Base-by-base conservation (phyloP, 2,888 invertebrate species). In the Lottia scabra region DNA sequence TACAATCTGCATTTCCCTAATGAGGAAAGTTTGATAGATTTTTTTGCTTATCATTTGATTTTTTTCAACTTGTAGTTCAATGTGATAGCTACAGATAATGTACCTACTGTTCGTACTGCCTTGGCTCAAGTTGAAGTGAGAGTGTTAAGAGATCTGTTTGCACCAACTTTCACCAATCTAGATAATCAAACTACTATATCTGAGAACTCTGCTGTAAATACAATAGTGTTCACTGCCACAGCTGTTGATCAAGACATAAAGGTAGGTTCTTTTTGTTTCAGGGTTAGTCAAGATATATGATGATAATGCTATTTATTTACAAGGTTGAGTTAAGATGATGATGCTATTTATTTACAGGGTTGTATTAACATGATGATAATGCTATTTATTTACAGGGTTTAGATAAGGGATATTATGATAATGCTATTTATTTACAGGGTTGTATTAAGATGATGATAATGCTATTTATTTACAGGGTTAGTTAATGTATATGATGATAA, bases 151-250 rank as follows among this genome's bases (percentile, higher is more conserved):
- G 85, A 84, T 69, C 75, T 82, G 23, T 75, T 72, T 45, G 43
- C 73, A 5, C 86, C 86, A 2, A 44, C 66, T 38, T 86, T 87
- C 73, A 78, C 72, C 48, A 85, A 85, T 70, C 75, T 85, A 15
- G 83, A 84, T 26, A 45, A 65, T 6, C 64, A 75, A n/a, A 76
- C 82, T 23, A 63, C 68, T 30, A 74, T 87, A n/a, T 71, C 81
- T 43, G 85, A 85, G 75, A 79, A 78, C n/a, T 68, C 75, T 2
- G 64, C 65, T 6, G 68, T 82, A 65, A 80, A 83, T 74, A 72
- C 71, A 6, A 76, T 80, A 10, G 79, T 85, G 10, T 81, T 73
- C 70, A 77, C 66, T 26, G 81, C 82, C 13, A 70, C 74, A 2
- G 85, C 85, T 26, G 73, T 71, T 4, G 86, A 86, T 72, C 67